Evolutionary conservation across 2,888 invertebrate species (phyloP).

Genomic region (Parapristionchus giblindavisi): DNA sequence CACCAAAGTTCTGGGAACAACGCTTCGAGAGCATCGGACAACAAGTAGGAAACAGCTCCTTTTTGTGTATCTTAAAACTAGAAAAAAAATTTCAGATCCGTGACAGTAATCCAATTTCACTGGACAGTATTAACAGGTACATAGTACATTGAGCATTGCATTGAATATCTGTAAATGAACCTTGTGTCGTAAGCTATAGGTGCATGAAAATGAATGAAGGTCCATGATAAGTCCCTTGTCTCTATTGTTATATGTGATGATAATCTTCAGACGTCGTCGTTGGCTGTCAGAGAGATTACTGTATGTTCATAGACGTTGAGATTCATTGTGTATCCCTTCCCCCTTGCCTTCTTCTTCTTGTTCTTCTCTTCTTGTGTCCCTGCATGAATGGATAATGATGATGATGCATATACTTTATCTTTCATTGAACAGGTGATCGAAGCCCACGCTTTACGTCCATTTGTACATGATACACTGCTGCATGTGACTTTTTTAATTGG

Average conservation of each 20-base stretch:
- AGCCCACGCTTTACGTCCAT: no score
- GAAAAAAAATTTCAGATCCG: slow-evolving; percentile 40
- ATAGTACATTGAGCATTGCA: neutral
- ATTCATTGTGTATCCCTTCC: neutral
- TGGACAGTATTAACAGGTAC: slow-evolving; percentile 66
- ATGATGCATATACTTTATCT: slow-evolving; percentile 5
- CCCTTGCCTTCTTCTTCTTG: neutral
- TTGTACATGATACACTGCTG: no score
- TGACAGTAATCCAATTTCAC: slow-evolving; percentile 67
- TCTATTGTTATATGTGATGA: neutral
- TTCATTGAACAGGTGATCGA: no score
- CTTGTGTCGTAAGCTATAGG: neutral
- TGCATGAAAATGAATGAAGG: neutral
- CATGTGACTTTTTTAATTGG: no score
- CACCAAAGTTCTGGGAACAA: slow-evolving; percentile 69
- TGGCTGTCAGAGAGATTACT: slow-evolving; percentile 33
- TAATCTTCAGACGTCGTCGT: slow-evolving; percentile 37
- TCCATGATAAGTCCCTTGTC: neutral
- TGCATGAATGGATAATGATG: slow-evolving; percentile 10
- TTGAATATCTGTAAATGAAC: neutral
- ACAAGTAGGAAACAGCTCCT: slow-evolving; percentile 45
- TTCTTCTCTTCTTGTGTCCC: slow-evolving; percentile 1
- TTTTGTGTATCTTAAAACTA: neutral
- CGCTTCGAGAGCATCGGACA: slow-evolving; percentile 65
- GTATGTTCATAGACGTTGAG: slow-evolving; percentile 33